Evolutionary conservation across 1,140 invertebrate species (phyloP), one percentile per base, ranked within the genome.

Genomic region (Meloidogyne floridensis): DNA sequence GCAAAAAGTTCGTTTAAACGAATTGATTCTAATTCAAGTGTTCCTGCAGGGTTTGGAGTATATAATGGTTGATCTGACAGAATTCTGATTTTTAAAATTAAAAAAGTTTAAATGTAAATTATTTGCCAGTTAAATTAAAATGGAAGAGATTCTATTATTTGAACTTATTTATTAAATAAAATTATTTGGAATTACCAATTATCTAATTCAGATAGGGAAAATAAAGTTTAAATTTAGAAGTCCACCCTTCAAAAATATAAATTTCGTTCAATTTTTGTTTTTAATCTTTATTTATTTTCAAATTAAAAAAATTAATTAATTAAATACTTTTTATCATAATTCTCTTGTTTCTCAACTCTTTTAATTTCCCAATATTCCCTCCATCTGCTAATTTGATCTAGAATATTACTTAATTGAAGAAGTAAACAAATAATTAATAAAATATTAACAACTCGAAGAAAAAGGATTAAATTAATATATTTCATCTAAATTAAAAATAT

Each of bases 1-100:
- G 75, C 75, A 13, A 76, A 54, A 20, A 76, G 47, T 76, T 76
- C 75, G 43, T 76, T 76, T 69, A 76, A 42, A 65, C 75, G 75
- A 76, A 76, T 76, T 56, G 75, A 56, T 15, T 76, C 75, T 32
- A 54, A n/a, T 32, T 69, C 54, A 76, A 76, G 11, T 7, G 47
- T 54, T 11, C n/a, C 75, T 15, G 43, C 11, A 13, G 74, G 32
- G n/a, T 65, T 65, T 13, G 59, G 59, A 65, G n/a, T 65, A 65
- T 7, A 65, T 65, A 65, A 65, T 7, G 59, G 59, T 65, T n/a
- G n/a, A 65, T 65, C 59, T n/a, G 15, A n/a, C n/a, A 65, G n/a
- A n/a, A 65, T 6, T 65, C 59, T 65, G 47, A 47, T 47, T 47
- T 47, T 47, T 47, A 15, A 4, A 59, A 59, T 59, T 15, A 59